Evolutionary conservation across 2,888 invertebrate genomes (phyloP).

Genomic region (Microchrysa polita): DNA sequence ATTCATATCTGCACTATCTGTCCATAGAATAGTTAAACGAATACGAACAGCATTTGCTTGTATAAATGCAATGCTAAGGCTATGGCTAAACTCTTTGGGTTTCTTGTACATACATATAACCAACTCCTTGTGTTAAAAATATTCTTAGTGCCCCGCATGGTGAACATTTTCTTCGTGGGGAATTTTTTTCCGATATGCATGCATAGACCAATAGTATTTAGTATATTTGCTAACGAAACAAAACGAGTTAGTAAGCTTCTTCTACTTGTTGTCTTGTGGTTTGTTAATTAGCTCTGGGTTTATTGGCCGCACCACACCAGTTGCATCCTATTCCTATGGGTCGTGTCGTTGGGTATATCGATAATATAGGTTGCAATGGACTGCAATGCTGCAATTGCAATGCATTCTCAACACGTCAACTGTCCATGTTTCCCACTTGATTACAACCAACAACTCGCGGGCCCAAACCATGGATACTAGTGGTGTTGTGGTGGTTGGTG

Average conservation of each 20-base stretch:
- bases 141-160: constrained; percentile 1
- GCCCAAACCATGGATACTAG: too few relatives aligned
- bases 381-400: neutral
- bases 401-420: constrained; percentile 34
- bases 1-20: neutral
- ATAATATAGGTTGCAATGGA: too few relatives aligned
- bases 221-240: constrained; percentile 7
- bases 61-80: too few relatives aligned
- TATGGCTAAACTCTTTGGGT: too few relatives aligned
- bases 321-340: neutral
- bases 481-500: too few relatives aligned
- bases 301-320: constrained; percentile 35
- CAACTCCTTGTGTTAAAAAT: constrained; percentile 1
- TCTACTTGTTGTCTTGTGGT: constrained; percentile 35
- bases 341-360: too few relatives aligned
- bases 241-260: constrained; percentile 17
- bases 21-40: too few relatives aligned
- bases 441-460: neutral
- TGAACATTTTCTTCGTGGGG: constrained; percentile 10
- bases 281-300: constrained; percentile 38
- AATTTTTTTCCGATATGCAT: constrained; percentile 27
- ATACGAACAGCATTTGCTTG: too few relatives aligned
- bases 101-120: too few relatives aligned
- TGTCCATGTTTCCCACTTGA: constrained; percentile 29
- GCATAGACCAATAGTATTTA: neutral